Base-by-base conservation (phyloP, 53 echinoderm and acorn worm genomes). In the Paelopatides confundens region DNA sequence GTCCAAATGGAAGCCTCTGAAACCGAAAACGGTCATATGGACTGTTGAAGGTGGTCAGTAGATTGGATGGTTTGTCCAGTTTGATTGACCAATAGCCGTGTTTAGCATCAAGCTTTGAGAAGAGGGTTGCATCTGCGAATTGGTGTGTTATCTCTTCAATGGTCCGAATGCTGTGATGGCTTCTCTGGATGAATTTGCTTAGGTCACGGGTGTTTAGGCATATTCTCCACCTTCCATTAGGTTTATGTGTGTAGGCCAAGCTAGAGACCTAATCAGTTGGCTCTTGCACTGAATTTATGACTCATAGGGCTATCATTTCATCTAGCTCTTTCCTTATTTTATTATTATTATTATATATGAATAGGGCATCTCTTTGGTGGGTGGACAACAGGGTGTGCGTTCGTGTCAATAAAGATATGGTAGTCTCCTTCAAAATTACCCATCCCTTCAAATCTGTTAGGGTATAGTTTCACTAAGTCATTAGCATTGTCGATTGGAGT, bases 21-120 rank as follows among this genome's bases (percentile, higher is more conserved):
- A 91, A 95, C 1, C 89, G 30, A 71, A 81, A 95, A 43, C 93
- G 68, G 35, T 91, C 89, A 29, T 88, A 90, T 15, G 95, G 92
- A n/a, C 87, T 90, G 82, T 90, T 95, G 81, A 94, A 95, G 17
- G 95, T 93, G 4, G 95, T 95, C 27, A 91, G 84, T 27, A 65
- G 35, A 78, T 83, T 91, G 6, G 88, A 91, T 23, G 50, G 48
- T 15, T 85, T 5, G 62, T 86, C 86, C 13, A 92, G 79, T 18
- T 32, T 37, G 1, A 93, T 35, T 12, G 68, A 52, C 86, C 93
- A 92, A 39, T 89, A 93, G 7, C 90, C 92, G 81, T 95, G 88
- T 53, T 67, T 66, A 18, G 95, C 95, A 78, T 95, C 95, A 65
- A 95, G 43, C 47, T 85, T 95, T 31, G 81, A 81, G 88, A 90